Conservation (phyloP, 2,888 invertebrate species). For the Heliconius ismenius region DNA sequence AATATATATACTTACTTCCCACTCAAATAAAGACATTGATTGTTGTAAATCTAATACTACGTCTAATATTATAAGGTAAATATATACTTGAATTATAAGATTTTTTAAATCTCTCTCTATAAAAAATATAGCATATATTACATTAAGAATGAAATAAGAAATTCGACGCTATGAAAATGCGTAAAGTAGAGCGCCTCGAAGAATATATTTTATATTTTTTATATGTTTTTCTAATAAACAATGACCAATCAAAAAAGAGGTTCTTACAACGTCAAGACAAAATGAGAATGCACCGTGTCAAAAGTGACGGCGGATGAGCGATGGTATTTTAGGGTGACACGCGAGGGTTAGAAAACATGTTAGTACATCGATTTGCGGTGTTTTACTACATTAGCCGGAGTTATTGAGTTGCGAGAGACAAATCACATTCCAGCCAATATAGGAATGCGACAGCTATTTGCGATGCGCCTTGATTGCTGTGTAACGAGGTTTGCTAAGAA, state of each 20-base stretch:
- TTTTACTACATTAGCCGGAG: slow-evolving; percentile 48
- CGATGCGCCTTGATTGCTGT: slow-evolving; percentile 29
- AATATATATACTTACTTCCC: too few relatives aligned
- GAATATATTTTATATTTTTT: too few relatives aligned
- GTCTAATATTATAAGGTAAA: too few relatives aligned
- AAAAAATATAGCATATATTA: too few relatives aligned
- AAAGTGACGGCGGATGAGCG: slow-evolving; percentile 52
- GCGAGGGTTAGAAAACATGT: slow-evolving; percentile 50
- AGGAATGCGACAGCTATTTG: slow-evolving; percentile 39
- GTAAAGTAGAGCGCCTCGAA: too few relatives aligned
- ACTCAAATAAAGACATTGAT: too few relatives aligned
- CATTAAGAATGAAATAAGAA: too few relatives aligned
- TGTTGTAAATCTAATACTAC: too few relatives aligned
- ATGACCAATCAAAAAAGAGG: neutral
- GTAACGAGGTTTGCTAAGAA: slow-evolving; percentile 24
- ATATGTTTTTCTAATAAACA: too few relatives aligned
- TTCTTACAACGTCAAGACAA: neutral
- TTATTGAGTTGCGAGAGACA: slow-evolving; percentile 46
- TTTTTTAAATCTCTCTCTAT: neutral
- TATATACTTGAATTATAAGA: too few relatives aligned
- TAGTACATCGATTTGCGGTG: slow-evolving; percentile 48
- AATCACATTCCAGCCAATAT: slow-evolving; percentile 45
- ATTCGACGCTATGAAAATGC: too few relatives aligned
- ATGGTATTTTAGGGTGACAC: slow-evolving; percentile 52
- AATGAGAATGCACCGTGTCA: slow-evolving; percentile 23